Evolutionary conservation across 2,888 invertebrate genomes (phyloP).

Genomic region (Agelastica alni): DNA sequence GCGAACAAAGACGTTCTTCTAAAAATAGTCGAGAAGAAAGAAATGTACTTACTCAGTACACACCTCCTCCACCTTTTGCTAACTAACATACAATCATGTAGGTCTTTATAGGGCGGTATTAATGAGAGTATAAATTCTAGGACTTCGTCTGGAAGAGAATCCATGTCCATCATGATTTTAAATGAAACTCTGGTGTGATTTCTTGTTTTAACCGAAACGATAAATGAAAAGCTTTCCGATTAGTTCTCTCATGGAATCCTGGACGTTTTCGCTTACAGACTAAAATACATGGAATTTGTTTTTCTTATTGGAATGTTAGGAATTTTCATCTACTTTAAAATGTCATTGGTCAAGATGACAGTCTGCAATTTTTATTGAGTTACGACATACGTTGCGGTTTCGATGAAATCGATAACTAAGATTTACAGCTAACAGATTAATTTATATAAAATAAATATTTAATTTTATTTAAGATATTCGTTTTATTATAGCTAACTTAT

Average conservation of each 20-base stretch:
- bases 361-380: not conserved
- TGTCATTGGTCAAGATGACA: slow-evolving; percentile 17
- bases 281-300: slow-evolving; percentile 16
- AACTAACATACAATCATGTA: slow-evolving; percentile 83
- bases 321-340: slow-evolving; percentile 14
- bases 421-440: too few relatives aligned
- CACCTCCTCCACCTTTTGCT: slow-evolving; percentile 85
- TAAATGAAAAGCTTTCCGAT: not conserved
- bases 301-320: slow-evolving; percentile 13
- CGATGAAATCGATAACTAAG: too few relatives aligned
- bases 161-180: slow-evolving; percentile 51
- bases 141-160: slow-evolving; percentile 90
- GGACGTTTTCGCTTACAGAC: slow-evolving; percentile 2
- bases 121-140: slow-evolving; percentile 89
- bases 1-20: slow-evolving; percentile 23
- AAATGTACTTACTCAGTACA: slow-evolving; percentile 73
- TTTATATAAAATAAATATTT: too few relatives aligned
- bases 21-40: slow-evolving; percentile 36
- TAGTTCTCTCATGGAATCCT: not conserved
- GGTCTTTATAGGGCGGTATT: slow-evolving; percentile 87
- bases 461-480: too few relatives aligned
- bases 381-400: not conserved
- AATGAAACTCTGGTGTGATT: too few relatives aligned
- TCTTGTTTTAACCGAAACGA: too few relatives aligned
- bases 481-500: too few relatives aligned